These are phyloP conservation scores for Agrypnia vestita DNA, from an alignment of 1,140 invertebrate genomes.

Conservation along the genomic window DNA sequence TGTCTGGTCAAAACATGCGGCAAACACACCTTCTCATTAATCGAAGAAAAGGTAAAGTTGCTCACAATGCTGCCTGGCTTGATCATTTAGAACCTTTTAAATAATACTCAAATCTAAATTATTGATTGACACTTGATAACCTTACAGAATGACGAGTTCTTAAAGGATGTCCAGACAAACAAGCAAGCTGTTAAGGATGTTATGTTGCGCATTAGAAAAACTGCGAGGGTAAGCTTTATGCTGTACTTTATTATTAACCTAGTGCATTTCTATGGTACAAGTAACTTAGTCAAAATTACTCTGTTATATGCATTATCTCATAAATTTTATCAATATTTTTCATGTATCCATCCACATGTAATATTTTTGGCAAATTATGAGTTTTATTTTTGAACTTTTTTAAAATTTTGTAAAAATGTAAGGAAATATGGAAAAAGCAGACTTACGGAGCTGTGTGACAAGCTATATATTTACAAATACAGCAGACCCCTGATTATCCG, in stretches of 20 bases:
- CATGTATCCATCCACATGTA: too few relatives aligned
- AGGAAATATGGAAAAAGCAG: too few relatives aligned
- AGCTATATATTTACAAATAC: too few relatives aligned
- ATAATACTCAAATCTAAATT: constrained; percentile 4
- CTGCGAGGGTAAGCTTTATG: constrained; percentile 65
- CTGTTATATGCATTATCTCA: too few relatives aligned
- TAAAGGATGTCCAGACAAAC: constrained; percentile 63
- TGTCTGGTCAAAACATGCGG: constrained; percentile 68
- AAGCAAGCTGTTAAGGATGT: constrained; percentile 66
- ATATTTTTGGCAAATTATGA: too few relatives aligned
- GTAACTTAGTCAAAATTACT: too few relatives aligned
- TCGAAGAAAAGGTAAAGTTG: constrained; percentile 66
- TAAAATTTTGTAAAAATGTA: too few relatives aligned
- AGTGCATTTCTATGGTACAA: too few relatives aligned
- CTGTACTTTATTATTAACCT: neutral
- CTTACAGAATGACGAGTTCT: constrained; percentile 65
- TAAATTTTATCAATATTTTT: too few relatives aligned
- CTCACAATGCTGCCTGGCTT: neutral
- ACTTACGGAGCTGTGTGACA: too few relatives aligned
- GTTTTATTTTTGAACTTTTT: too few relatives aligned
- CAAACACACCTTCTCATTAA: constrained; percentile 65
- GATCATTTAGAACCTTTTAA: neutral
- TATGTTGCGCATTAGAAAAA: constrained; percentile 66
- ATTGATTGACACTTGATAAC: constrained; percentile 10
- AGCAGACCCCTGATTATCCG: too few relatives aligned